These are phyloP conservation scores for Mystacornis crossleyi DNA, from an alignment of 2,113 vertebrate genomes.

Conservation along the genomic window DNA sequence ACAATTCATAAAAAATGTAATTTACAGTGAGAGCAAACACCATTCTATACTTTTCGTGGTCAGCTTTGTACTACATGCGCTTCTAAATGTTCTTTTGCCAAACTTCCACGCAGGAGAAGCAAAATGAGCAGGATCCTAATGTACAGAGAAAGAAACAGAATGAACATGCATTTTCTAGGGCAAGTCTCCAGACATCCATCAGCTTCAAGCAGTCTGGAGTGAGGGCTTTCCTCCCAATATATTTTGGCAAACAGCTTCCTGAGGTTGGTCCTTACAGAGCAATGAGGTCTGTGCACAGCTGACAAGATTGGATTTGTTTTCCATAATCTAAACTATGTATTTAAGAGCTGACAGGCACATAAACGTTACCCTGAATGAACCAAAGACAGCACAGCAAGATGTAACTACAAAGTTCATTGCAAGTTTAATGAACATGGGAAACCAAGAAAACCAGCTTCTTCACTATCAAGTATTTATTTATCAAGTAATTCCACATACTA, in stretches of 20 bases:
- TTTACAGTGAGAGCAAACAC: background rate
- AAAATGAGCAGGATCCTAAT: background rate
- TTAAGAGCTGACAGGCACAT: background rate
- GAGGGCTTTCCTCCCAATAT: background rate
- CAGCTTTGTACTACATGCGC: background rate
- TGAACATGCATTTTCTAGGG: background rate
- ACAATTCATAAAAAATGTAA: background rate
- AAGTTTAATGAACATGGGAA: background rate
- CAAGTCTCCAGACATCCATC: background rate
- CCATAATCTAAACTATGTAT: background rate
- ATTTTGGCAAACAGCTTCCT: background rate
- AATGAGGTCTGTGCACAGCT: background rate
- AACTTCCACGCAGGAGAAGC: background rate
- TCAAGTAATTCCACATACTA: background rate
- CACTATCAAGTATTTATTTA: background rate
- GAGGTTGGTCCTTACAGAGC: background rate
- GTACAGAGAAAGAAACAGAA: background rate
- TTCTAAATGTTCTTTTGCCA: background rate
- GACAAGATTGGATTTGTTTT: background rate
- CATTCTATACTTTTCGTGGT: background rate
- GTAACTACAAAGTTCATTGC: background rate
- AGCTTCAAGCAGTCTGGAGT: accelerated
- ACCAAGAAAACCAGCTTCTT: background rate
- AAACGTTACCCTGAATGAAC: background rate
- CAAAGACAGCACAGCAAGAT: background rate